Conservation (phyloP, 2,113 vertebrate genomes). For the Suncus etruscus region DNA sequence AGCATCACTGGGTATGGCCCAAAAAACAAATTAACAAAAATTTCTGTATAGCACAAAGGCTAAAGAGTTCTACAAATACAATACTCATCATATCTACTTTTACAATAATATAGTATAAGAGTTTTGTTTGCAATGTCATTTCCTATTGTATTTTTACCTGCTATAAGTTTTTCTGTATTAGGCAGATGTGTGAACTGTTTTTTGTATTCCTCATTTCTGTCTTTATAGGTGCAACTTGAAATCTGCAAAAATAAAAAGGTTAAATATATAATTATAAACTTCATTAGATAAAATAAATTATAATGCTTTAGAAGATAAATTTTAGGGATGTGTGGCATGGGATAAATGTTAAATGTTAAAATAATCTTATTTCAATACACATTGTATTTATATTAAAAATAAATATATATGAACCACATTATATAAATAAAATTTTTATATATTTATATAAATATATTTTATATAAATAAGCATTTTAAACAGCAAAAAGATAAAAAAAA, state of each 20-base stretch:
- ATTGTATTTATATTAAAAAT: neutral
- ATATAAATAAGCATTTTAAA: slow-evolving; percentile 33
- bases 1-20: too few species aligned
- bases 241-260: slow-evolving; percentile 85
- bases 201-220: slow-evolving; percentile 94
- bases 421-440: too few species aligned
- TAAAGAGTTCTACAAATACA: slow-evolving; percentile 2
- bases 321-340: neutral
- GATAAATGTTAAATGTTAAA: slow-evolving; percentile 6
- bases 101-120: slow-evolving; percentile 44
- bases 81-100: neutral
- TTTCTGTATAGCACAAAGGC: slow-evolving; percentile 22
- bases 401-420: too few species aligned
- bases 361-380: slow-evolving; percentile 25
- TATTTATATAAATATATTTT: too few species aligned
- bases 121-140: slow-evolving; percentile 39
- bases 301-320: slow-evolving; percentile 45
- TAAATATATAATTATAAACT: slow-evolving; percentile 51
- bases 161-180: slow-evolving; percentile 92
- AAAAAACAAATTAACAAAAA: too few species aligned
- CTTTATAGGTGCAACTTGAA: slow-evolving; percentile 93
- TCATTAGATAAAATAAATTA: slow-evolving; percentile 20
- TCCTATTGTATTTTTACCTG: slow-evolving; percentile 88
- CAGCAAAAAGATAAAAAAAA: neutral
- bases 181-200: slow-evolving; percentile 94